Evolutionary conservation across 1,140 invertebrate species (phyloP).

Genomic region (Drosophila melanica): DNA sequence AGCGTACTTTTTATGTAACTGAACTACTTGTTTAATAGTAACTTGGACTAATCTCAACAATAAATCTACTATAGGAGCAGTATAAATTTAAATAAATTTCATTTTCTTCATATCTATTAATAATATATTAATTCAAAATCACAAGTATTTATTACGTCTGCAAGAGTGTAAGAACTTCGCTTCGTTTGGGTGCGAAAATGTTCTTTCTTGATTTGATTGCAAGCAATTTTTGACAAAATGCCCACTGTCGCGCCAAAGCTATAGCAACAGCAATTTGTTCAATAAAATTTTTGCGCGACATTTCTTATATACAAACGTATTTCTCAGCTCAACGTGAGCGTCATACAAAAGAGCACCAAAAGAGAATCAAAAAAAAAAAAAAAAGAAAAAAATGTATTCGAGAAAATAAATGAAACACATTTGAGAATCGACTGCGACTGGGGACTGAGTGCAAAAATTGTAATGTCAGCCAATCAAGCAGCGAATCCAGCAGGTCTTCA

Average conservation of each 20-base stretch:
- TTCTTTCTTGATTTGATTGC: background rate
- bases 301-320: slow-evolving; percentile 58
- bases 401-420: slow-evolving; percentile 24
- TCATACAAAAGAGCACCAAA: slow-evolving; percentile 60
- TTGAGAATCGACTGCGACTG: slow-evolving; percentile 50
- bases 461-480: slow-evolving; percentile 23
- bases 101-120: too few species aligned
- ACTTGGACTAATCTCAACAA: too few species aligned
- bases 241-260: slow-evolving; percentile 61
- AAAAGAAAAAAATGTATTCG: slow-evolving; percentile 35
- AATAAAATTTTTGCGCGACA: slow-evolving; percentile 63
- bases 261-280: slow-evolving; percentile 49
- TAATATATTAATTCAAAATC: too few species aligned
- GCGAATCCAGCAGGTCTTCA: slow-evolving; percentile 46
- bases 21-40: too few species aligned
- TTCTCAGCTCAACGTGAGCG: slow-evolving; percentile 69
- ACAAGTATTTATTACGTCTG: too few species aligned
- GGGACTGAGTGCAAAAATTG: slow-evolving; percentile 55
- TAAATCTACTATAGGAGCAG: too few species aligned
- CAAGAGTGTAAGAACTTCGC: background rate
- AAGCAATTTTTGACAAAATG: slow-evolving; percentile 42
- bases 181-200: background rate
- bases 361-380: slow-evolving; percentile 26
- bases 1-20: too few species aligned
- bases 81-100: too few species aligned